phyloP scores from a whole-genome alignment of 2,113 vertebrate genomes.

The Sceloporus tristichus region DNA sequence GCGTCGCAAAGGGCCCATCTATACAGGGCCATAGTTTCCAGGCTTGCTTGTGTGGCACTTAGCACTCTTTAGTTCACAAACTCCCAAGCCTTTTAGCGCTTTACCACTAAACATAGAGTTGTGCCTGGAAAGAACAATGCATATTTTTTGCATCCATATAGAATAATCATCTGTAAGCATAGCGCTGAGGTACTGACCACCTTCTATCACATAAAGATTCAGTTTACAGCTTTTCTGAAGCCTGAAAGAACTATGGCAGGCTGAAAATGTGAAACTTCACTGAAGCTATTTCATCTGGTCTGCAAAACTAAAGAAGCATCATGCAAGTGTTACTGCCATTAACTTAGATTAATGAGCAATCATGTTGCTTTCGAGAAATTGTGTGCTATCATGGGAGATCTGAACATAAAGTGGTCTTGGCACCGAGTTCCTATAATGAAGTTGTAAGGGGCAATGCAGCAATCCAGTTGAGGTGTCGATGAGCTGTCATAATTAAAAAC shows the following conservation, averaged over 20 bases:
- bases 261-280: constrained; percentile 13
- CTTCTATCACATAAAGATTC: not conserved
- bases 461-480: not conserved
- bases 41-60: no score
- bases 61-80: no score
- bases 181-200: not conserved
- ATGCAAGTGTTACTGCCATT: not conserved
- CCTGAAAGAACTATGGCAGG: not conserved
- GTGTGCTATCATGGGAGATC: not conserved
- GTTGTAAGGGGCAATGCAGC: not conserved
- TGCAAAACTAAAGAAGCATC: not conserved
- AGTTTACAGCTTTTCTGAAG: not conserved
- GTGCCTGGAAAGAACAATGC: no score
- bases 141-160: no score
- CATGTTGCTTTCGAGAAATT: not conserved
- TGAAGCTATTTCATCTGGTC: not conserved
- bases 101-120: no score
- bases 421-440: not conserved
- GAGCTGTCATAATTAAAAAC: constrained; percentile 2
- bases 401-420: not conserved
- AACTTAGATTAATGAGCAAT: not conserved
- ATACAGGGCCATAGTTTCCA: no score
- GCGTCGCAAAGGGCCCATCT: no score
- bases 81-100: no score
- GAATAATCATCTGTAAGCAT: no score